phyloP scores from a whole-genome alignment of 2,797 vertebrate genomes.

The Hippocampus kuda region DNA sequence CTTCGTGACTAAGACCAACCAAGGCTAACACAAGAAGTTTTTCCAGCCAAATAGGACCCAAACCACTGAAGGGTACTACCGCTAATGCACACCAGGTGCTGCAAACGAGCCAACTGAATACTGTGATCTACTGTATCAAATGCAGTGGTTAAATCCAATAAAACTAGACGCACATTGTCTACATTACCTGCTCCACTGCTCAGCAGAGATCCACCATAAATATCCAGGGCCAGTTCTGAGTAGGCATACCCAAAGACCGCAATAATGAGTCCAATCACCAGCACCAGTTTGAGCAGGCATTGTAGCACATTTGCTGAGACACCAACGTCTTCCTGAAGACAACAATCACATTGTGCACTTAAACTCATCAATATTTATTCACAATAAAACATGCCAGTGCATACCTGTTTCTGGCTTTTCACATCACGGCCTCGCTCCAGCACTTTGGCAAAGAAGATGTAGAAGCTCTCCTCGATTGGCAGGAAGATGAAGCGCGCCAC shows the following conservation, averaged over 20 bases:
- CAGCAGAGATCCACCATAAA: slow-evolving; percentile 88
- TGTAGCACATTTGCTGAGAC: slow-evolving; percentile 81
- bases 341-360: slow-evolving; percentile 15
- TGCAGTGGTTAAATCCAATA: no score
- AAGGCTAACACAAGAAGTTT: no score
- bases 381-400: neutral
- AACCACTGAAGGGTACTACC: no score
- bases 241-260: slow-evolving; percentile 87
- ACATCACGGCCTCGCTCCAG: slow-evolving; percentile 77
- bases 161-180: no score
- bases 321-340: slow-evolving; percentile 76
- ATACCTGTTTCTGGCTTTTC: slow-evolving; percentile 80
- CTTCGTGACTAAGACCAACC: no score
- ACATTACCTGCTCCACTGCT: slow-evolving; percentile 80
- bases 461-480: slow-evolving; percentile 97
- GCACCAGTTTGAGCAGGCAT: slow-evolving; percentile 83
- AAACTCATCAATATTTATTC: neutral
- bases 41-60: no score
- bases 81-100: no score
- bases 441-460: slow-evolving; percentile 92
- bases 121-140: no score
- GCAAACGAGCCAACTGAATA: no score
- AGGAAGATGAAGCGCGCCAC: slow-evolving; percentile 92
- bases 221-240: slow-evolving; percentile 85
- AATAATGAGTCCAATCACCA: slow-evolving; percentile 85